Conservation (phyloP, 2,113 vertebrate species). For the Enhydra lutris region DNA sequence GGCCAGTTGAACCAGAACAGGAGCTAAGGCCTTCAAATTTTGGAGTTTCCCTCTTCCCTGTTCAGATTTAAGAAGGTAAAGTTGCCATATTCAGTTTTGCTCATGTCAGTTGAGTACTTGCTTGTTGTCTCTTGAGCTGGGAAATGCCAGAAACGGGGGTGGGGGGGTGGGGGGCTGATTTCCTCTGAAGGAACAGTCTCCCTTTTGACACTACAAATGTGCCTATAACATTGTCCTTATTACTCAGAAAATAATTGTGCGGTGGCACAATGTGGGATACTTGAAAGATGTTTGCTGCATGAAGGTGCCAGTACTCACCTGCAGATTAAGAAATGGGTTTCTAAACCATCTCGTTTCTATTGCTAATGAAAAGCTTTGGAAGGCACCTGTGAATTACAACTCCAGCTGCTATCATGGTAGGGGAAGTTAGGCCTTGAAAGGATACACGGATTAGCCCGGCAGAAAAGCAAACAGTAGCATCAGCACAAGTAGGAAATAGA, state of each 20-base stretch:
- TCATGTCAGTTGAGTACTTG: constrained; percentile 37
- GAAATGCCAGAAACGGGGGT: constrained; percentile 1
- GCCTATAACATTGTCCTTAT: constrained; percentile 63
- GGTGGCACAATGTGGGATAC: constrained; percentile 61
- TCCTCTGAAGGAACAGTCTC: constrained; percentile 53
- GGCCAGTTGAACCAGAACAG: constrained; percentile 68
- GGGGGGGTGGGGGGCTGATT: neutral
- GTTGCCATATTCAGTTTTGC: constrained; percentile 64
- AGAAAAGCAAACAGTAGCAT: constrained; percentile 85
- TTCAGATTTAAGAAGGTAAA: constrained; percentile 63
- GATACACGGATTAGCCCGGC: constrained; percentile 81
- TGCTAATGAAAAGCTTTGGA: constrained; percentile 84
- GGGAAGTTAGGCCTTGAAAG: constrained; percentile 84
- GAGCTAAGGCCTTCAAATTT: constrained; percentile 54
- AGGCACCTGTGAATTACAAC: constrained; percentile 80
- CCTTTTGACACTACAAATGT: constrained; percentile 61
- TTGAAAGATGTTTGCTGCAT: constrained; percentile 76
- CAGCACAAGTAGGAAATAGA: constrained; percentile 85
- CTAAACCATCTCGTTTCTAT: constrained; percentile 80
- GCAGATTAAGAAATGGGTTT: constrained; percentile 82
- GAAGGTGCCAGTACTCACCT: constrained; percentile 77
- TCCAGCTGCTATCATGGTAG: constrained; percentile 79
- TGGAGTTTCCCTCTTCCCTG: constrained; percentile 61
- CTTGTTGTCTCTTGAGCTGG: constrained; percentile 36
- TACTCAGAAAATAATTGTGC: constrained; percentile 73